Evolutionary conservation across 2,888 invertebrate genomes (phyloP).

Genomic region (Lepidocyrtoides sp.): DNA sequence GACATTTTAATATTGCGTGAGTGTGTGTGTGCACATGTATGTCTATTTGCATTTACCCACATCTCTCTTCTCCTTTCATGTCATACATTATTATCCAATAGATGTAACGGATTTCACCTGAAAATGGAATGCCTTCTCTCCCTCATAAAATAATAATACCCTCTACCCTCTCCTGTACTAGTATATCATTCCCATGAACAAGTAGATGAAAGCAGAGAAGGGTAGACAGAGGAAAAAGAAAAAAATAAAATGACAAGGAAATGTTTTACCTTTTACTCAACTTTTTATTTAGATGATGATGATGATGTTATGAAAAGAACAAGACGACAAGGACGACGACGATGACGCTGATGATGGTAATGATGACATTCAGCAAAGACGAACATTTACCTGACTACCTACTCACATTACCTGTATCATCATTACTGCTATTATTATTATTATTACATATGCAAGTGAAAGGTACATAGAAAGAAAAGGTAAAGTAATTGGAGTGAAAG

Average conservation of each 20-base stretch:
- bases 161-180: too few species aligned
- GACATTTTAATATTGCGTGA: slow-evolving; percentile 44
- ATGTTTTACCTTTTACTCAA: too few species aligned
- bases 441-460: background rate
- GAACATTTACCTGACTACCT: too few species aligned
- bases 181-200: too few species aligned
- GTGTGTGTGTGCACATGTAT: background rate
- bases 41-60: background rate
- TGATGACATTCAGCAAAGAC: background rate
- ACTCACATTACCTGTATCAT: background rate
- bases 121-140: background rate
- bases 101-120: background rate
- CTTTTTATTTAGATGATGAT: background rate
- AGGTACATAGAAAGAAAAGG: too few species aligned
- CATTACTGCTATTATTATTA: background rate
- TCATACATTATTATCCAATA: too few species aligned
- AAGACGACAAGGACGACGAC: too few species aligned
- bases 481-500: too few species aligned
- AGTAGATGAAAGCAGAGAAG: too few species aligned
- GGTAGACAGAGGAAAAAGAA: too few species aligned
- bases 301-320: background rate
- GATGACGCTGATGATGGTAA: background rate
- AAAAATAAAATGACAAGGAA: too few species aligned
- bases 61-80: background rate
- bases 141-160: too few species aligned